Evolutionary conservation across 2,888 invertebrate species (phyloP), one percentile per base, ranked within the genome.

Genomic region (Notodonta dromedarius): DNA sequence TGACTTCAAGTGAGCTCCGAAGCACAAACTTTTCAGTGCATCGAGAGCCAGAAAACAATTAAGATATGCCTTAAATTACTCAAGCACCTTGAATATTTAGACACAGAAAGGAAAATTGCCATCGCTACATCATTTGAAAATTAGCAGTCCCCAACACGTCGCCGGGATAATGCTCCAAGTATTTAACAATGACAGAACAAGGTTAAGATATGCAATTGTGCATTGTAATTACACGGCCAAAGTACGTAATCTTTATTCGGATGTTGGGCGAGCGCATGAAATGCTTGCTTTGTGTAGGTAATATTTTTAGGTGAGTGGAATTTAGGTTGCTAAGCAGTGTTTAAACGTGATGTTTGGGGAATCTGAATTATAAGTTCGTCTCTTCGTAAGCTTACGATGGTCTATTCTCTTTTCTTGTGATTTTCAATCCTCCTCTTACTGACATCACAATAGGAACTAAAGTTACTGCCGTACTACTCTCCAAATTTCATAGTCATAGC

Each of bases 151-250:
- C 52, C 0, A 9, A 4, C 35, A 40, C 54, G 54, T 9, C 39
- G 7, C 11, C 54, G 14, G 54, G 54, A 54, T 54, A 39, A 14
- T 24, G 54, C 9, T n/a, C 24, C 39, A 48, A 58, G 60, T 65
- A 64, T 62, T 67, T 62, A 61, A 80, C 77, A 69, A 78, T 71
- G 76, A 67, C 76, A 74, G 60, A 69, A 75, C 79, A 79, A 79
- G 78, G 80, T 75, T 76, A 74, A 70, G 67, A 73, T 74, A 70
- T 77, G 75, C 79, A 80, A 71, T 76, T 78, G 74, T 75, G 70
- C 73, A 77, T 74, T 67, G 2, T 73, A 71, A 77, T 76, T 73
- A 75, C 64, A 52, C 16, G 66, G 35, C 44, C 73, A 62, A 69
- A 65, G 65, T 69, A 62, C 69, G 44, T 69, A 70, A 74, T 75